Conservation (phyloP, 1,140 invertebrate genomes). For the Philotrypesis tridentata region DNA sequence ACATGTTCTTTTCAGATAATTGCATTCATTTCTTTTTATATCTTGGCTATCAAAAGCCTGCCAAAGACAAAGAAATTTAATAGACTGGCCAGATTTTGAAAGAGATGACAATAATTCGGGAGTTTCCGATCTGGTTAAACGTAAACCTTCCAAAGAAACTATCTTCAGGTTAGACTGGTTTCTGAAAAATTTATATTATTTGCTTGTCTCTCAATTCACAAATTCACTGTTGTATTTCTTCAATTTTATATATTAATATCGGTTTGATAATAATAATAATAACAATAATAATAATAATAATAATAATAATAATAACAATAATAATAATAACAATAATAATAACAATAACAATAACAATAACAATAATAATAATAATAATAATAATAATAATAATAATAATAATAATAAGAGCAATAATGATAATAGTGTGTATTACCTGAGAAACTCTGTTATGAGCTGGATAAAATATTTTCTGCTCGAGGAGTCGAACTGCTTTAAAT, state of each 20-base stretch:
- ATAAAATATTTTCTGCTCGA: background rate
- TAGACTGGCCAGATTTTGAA: background rate
- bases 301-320: no score
- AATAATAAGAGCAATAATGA: no score
- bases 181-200: background rate
- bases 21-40: background rate
- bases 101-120: background rate
- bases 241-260: no score
- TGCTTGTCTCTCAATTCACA: no score
- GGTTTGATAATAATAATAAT: no score
- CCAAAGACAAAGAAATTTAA: slow-evolving; percentile 19
- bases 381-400: no score
- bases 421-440: no score
- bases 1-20: background rate
- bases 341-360: no score
- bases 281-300: no score
- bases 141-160: slow-evolving; percentile 21
- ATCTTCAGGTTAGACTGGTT: background rate
- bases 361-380: no score
- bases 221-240: no score
- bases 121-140: background rate
- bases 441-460: background rate
- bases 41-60: background rate
- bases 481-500: background rate
- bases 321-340: no score